Evolutionary conservation across 2,113 vertebrate species (phyloP).

Genomic region (Eidolon helvum): DNA sequence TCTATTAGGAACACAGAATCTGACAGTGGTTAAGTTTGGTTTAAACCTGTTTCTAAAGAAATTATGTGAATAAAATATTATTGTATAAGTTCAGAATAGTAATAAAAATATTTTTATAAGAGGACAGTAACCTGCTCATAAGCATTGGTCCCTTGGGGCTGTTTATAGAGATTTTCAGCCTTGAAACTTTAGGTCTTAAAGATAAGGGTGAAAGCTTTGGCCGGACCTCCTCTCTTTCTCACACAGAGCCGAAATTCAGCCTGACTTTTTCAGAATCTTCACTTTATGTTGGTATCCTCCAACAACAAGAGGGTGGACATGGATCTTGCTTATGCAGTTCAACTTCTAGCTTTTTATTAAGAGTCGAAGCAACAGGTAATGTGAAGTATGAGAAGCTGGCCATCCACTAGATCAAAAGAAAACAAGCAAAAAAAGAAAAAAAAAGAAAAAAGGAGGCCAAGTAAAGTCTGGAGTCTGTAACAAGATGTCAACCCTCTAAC

Average conservation of each 20-base stretch:
- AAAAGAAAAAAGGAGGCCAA: background rate
- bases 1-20: background rate
- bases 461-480: background rate
- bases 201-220: background rate
- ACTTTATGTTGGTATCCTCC: background rate
- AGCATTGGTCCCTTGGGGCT: background rate
- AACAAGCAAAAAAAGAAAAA: background rate
- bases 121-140: background rate
- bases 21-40: background rate
- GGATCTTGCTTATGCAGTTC: background rate
- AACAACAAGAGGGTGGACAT: background rate
- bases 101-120: background rate
- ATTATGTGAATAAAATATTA: background rate
- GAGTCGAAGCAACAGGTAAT: background rate
- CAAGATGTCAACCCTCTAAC: background rate
- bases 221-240: background rate
- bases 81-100: background rate
- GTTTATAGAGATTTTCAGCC: background rate
- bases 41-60: slow-evolving; percentile 1
- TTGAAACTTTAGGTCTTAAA: background rate
- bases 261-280: background rate
- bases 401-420: background rate
- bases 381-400: background rate
- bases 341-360: background rate
- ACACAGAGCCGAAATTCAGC: background rate